These are phyloP conservation scores for Crotalus viridis DNA, from an alignment of 2,113 vertebrate species.

Conservation along the genomic window DNA sequence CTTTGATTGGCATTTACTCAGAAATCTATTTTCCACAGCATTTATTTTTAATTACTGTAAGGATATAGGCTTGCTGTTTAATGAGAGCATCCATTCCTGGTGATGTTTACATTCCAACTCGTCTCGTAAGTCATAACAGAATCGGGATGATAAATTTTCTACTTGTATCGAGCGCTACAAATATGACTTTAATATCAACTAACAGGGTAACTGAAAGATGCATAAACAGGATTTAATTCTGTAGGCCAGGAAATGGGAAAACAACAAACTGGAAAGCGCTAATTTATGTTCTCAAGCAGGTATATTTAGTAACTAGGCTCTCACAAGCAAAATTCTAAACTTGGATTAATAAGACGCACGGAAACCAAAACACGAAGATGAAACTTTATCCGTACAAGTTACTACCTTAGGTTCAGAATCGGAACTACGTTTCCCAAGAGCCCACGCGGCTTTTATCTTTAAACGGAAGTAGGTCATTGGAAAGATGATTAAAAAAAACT, in stretches of 20 bases:
- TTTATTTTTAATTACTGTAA: neutral
- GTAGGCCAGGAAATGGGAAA: neutral
- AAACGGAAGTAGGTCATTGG: neutral
- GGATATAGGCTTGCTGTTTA: no score
- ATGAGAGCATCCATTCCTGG: neutral
- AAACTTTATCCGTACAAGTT: neutral
- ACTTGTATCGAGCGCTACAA: neutral
- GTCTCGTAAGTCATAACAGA: neutral
- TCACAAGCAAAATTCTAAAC: neutral
- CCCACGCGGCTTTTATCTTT: neutral
- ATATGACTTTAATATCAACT: no score
- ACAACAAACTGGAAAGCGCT: neutral
- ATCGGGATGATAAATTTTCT: no score
- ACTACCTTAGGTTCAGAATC: neutral
- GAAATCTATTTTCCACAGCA: neutral
- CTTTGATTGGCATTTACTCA: neutral
- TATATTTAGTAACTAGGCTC: neutral
- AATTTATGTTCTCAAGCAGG: neutral
- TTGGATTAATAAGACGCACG: neutral
- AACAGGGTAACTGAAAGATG: no score
- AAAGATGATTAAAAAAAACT: neutral
- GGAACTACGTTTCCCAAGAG: constrained; percentile 17
- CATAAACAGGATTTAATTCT: neutral
- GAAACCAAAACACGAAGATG: neutral
- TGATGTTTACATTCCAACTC: neutral